Base-by-base conservation (phyloP, 2,888 invertebrate species). In the Orthonychiurus folsomi region DNA sequence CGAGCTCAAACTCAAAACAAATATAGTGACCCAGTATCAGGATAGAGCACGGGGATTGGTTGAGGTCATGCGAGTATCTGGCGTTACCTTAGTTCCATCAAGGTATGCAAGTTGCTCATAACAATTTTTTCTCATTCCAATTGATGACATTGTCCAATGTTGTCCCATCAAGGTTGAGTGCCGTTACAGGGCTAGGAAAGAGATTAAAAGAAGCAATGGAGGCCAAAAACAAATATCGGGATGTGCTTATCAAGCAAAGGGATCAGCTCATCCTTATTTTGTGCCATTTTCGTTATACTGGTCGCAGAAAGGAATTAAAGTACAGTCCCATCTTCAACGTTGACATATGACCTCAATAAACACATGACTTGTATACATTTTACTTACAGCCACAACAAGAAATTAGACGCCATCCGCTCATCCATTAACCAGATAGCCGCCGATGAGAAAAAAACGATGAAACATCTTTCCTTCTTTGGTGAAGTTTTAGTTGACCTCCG, bases 41-140 rank as follows among this genome's bases (percentile, higher is more conserved):
- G 68, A 59, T 3, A 63, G 69, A 53, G 68, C 72, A 0, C 27
- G 69, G 9, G 56, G 66, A 50, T 61, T 72, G 0, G 70, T 72
- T 1, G 69, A 72, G 53, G 66, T 66, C 0, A 72, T 72, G 72
- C 63, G 69, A 61, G 70, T 72, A 53, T 63, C 66, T 15, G 68
- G 69, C 60, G 62, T 72, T 2, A 69, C 69, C 2, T 61, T 67
- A 64, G 69, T 72, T 26, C 69, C 70, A 15, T 37, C 64, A 18
- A 60, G 69, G 66, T 66, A 48, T 23, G 9, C 20, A 21, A 55
- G 2, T n/a, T n/a, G n/a, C n/a, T n/a, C n/a, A n/a, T 23, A 55
- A 3, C 20, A 54, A 20, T 48, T 56, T 12, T 24, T 25, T 20
- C 28, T 28, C 56, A 37, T n/a, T 25, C 23, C 48, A 15, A n/a